Base-by-base conservation (phyloP, 1,140 invertebrate genomes). In the Leptinotarsa texana region DNA sequence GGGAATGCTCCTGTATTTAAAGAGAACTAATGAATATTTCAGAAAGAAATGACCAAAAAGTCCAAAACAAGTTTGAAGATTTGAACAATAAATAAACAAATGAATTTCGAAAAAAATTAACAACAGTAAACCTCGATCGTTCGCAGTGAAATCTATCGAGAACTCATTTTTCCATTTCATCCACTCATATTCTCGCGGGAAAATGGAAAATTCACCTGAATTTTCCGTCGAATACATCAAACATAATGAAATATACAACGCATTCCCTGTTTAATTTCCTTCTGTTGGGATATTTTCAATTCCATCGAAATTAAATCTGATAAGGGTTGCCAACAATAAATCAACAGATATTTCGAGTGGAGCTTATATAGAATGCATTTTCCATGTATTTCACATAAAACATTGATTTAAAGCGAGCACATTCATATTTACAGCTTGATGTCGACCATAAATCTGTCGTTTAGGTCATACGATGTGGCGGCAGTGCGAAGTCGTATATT, bases 351-450 rank as follows among this genome's bases (percentile, higher is more conserved):
- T 57, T 57, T 57, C 51, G 51, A 57, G 13, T 18, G 33, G 8
- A 42, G 33, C 33, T 42, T 42, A 57, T 57, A 57, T 17, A 57
- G 51, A 57, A 57, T 57, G 51, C 51, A 57, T 57, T 57, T 57
- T 57, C 51, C 51, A 57, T 57, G 51, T 57, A 57, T n/a, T 57
- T 15, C 51, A 57, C 51, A 57, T 57, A 18, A 57, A 57, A 57
- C 51, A 57, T 57, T 15, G 51, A 57, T 57, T 57, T 57, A 57
- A 57, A 17, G 51, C 51, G 13, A 2, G 51, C 51, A 57, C 51
- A 57, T 57, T 57, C 51, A 57, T 57, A 57, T 57, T 57, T 57
- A 57, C 51, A 57, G n/a, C 51, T 57, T 18, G 15, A 18, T 57
- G 51, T 57, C 51, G 15, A 18, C n/a, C 13, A 18, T 57, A 57